Evolutionary conservation across 1,140 invertebrate species (phyloP).

Genomic region (Trachymyrmex septentrionalis): DNA sequence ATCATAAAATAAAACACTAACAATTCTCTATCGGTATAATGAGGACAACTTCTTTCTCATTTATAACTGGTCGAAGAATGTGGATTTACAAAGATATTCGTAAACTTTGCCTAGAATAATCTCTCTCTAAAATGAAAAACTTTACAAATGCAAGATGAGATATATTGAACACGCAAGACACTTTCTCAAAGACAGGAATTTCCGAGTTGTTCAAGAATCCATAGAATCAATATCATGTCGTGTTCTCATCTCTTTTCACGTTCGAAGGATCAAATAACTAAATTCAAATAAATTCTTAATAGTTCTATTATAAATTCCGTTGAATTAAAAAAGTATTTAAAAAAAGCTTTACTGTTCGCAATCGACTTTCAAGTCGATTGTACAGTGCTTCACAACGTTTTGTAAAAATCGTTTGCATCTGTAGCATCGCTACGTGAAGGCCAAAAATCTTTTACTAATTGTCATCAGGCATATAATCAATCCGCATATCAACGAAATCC

Average conservation of each 20-base stretch:
- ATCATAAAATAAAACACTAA: conserved; percentile 47
- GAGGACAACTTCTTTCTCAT: conserved; percentile 10
- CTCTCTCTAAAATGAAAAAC: neutral
- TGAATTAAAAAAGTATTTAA: conserved; percentile 25
- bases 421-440: neutral
- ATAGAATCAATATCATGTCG: neutral
- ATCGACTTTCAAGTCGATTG: neutral
- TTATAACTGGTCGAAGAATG: neutral
- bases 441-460: conserved; percentile 13
- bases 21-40: neutral
- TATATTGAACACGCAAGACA: neutral
- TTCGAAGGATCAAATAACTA: neutral
- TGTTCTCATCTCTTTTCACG: neutral
- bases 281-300: conserved; percentile 22
- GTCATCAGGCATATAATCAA: neutral
- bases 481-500: neutral
- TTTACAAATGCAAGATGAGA: neutral
- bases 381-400: neutral
- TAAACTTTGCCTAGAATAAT: conserved; percentile 7
- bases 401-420: neutral
- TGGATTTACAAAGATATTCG: conserved; percentile 6
- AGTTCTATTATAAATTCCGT: conserved; percentile 18
- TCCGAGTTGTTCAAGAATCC: neutral
- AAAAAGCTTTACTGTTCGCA: neutral
- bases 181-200: neutral